These are phyloP conservation scores for Pristionchus entomophagus DNA, from an alignment of 2,888 invertebrate genomes.

Conservation along the genomic window DNA sequence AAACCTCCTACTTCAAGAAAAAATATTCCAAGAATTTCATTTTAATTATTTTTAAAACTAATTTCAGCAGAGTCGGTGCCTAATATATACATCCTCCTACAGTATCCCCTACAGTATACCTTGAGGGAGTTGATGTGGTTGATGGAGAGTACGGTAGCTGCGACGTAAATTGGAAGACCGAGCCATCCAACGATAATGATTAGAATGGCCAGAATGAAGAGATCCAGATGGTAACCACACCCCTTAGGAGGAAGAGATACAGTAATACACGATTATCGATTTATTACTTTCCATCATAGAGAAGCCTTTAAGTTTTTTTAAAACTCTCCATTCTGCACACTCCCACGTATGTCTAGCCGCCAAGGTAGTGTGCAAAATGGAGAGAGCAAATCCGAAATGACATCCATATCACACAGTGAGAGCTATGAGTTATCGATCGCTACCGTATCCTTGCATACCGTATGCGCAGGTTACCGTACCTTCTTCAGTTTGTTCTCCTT, in stretches of 20 bases:
- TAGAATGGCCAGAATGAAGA: conserved; percentile 89
- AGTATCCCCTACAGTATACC: conserved; percentile 50
- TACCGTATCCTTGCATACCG: background rate
- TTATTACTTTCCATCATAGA: too few species aligned
- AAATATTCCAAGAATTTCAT: too few species aligned
- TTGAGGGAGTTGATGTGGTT: conserved; percentile 95
- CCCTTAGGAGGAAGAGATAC: conserved; percentile 78
- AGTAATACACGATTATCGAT: background rate
- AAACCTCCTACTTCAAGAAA: too few species aligned
- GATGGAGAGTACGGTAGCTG: conserved; percentile 96
- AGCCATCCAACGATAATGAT: conserved; percentile 91
- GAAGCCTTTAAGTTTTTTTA: too few species aligned
- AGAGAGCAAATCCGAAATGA: too few species aligned
- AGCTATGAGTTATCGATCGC: background rate
- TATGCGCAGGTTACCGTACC: conserved; percentile 63
- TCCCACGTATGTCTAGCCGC: too few species aligned
- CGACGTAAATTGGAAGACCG: conserved; percentile 89
- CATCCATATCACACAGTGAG: background rate
- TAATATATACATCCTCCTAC: too few species aligned
- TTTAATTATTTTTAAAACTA: too few species aligned
- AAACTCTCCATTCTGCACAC: too few species aligned
- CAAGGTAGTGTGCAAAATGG: too few species aligned
- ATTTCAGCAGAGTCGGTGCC: too few species aligned
- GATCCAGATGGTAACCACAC: conserved; percentile 94
- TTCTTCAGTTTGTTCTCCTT: conserved; percentile 95